phyloP scores from a whole-genome alignment of 2,888 invertebrate genomes.

The Brenthis ino region DNA sequence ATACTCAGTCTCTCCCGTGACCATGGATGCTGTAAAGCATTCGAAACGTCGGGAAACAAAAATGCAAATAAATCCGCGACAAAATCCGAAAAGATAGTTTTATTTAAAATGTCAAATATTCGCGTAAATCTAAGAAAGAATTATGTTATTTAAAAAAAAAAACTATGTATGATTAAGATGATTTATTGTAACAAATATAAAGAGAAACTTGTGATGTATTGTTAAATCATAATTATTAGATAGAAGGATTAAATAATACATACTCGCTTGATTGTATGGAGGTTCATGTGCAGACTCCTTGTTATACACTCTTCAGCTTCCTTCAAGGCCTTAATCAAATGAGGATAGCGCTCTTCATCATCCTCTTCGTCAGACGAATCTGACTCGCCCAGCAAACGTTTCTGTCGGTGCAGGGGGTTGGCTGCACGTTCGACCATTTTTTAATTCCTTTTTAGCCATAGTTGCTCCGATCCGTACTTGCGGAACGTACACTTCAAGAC shows the following conservation, averaged over 20 bases:
- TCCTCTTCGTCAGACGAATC: constrained; percentile 63
- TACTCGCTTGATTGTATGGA: constrained; percentile 57
- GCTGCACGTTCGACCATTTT: constrained; percentile 55
- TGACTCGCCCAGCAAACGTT: constrained; percentile 51
- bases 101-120: no score
- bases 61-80: no score
- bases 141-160: no score
- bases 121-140: no score
- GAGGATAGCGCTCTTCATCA: constrained; percentile 58
- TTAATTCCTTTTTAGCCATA: constrained; percentile 86
- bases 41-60: no score
- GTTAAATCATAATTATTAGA: no score
- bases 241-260: neutral
- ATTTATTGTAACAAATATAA: no score
- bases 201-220: no score
- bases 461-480: constrained; percentile 70
- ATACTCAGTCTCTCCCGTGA: no score
- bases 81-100: no score
- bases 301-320: constrained; percentile 90
- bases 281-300: constrained; percentile 52
- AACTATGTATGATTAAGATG: neutral
- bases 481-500: no score
- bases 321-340: constrained; percentile 59
- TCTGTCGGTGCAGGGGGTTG: constrained; percentile 58
- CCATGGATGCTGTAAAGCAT: no score